Percentiles rank a stretch among this genome's conserved stretches.
These are phyloP conservation scores for Drosophila pseudotakahashii DNA, from an alignment of 2,888 invertebrate genomes.

Conservation along the genomic window DNA sequence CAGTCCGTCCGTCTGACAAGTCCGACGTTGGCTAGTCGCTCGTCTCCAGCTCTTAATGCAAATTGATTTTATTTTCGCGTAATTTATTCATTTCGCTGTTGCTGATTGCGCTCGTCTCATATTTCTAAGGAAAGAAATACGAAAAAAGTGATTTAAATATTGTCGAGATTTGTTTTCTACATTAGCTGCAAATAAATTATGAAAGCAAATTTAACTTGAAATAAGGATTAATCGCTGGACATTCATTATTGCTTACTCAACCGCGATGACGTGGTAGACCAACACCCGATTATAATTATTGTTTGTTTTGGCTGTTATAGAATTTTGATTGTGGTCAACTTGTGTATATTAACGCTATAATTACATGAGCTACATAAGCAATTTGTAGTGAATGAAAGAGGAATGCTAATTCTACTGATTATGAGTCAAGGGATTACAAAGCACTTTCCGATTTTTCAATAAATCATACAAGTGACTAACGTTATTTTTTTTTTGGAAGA, in stretches of 20 bases:
- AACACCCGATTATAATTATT: constrained; percentile 5
- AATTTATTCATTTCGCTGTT: constrained; percentile 47
- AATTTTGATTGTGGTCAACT: constrained; percentile 15
- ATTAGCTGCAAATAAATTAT: background rate
- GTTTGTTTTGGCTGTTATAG: background rate
- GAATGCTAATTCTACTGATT: constrained; percentile 9
- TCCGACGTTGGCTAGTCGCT: constrained; percentile 6
- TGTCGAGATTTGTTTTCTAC: background rate
- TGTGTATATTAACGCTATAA: background rate
- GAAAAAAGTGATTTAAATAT: constrained; percentile 22
- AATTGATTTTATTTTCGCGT: constrained; percentile 54
- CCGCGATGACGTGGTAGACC: constrained; percentile 8
- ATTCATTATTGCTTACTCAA: constrained; percentile 22
- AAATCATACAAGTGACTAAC: background rate
- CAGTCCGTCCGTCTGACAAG: constrained; percentile 10
- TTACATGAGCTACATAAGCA: constrained; percentile 11
- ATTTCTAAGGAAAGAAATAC: constrained; percentile 20
- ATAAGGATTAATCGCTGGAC: background rate
- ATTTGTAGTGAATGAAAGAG: constrained; percentile 4
- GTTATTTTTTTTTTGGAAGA: too few relatives aligned
- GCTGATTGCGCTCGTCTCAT: constrained; percentile 43
- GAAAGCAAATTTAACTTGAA: constrained; percentile 1
- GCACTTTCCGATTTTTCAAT: background rate
- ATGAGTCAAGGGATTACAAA: background rate
- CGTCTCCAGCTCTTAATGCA: constrained; percentile 48